Evolutionary conservation across 2,888 invertebrate genomes (phyloP).

Genomic region (Drosophila tanythrix): DNA sequence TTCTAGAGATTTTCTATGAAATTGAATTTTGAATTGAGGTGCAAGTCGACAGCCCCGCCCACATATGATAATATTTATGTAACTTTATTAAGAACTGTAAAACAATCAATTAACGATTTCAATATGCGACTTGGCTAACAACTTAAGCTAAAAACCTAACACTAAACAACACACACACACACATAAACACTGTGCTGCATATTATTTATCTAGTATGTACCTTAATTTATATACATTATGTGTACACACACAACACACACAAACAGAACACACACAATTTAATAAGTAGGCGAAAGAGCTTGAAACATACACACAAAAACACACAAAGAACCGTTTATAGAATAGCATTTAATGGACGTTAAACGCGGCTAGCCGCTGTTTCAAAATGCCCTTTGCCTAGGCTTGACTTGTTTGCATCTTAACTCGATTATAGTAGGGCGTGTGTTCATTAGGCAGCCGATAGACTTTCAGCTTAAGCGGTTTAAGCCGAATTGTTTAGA

Average conservation of each 20-base stretch:
- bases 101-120: conserved; percentile 75
- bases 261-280: conserved; percentile 35
- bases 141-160: conserved; percentile 49
- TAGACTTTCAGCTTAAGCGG: conserved; percentile 41
- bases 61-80: conserved; percentile 41
- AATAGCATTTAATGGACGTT: conserved; percentile 57
- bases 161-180: conserved; percentile 23
- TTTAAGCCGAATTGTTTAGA: conserved; percentile 40
- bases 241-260: conserved; percentile 37
- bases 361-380: conserved; percentile 44
- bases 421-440: conserved; percentile 1
- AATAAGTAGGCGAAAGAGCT: conserved; percentile 56
- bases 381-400: conserved; percentile 41
- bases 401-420: conserved; percentile 16
- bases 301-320: conserved; percentile 53
- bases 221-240: conserved; percentile 64
- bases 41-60: conserved; percentile 46
- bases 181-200: conserved; percentile 66
- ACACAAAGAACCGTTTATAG: conserved; percentile 48
- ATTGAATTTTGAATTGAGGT: conserved; percentile 45
- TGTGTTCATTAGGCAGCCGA: conserved; percentile 35
- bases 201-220: conserved; percentile 78
- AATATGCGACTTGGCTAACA: conserved; percentile 58
- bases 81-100: conserved; percentile 62
- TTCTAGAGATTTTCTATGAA: conserved; percentile 19